A percentile compares a stretch with the other conserved stretches of the same genome.
Evolutionary conservation across 2,113 vertebrate genomes (phyloP).

Genomic region (Speoplatyrhinus poulsoni): DNA sequence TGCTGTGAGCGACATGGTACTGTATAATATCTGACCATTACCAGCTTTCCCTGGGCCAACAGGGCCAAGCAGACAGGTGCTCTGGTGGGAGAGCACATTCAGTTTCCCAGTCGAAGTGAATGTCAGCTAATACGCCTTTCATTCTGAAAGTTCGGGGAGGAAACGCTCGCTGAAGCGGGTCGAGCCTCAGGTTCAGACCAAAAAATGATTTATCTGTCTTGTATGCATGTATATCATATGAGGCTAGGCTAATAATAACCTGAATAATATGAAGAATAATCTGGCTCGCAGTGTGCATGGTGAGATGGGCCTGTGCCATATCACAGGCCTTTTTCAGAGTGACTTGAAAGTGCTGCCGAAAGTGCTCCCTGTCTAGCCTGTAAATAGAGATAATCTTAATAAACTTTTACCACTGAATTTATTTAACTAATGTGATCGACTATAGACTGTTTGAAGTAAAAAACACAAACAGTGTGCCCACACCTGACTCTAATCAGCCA

Average conservation of each 20-base stretch:
- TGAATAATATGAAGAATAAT: no score
- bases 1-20: conserved; percentile 15
- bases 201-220: no score
- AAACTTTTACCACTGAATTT: no score
- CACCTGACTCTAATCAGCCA: no score
- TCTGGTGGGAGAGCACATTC: conserved; percentile 36
- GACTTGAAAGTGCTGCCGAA: neutral
- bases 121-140: conserved; percentile 43
- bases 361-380: no score
- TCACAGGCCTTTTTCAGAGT: neutral
- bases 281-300: neutral
- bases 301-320: neutral
- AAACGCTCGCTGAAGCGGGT: conserved; percentile 11
- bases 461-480: no score
- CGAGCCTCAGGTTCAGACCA: neutral
- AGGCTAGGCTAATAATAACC: no score
- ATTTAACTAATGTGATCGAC: no score
- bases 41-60: conserved; percentile 38
- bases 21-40: conserved; percentile 35
- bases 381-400: no score
- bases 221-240: no score
- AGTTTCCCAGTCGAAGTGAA: conserved; percentile 39
- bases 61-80: conserved; percentile 56
- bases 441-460: no score
- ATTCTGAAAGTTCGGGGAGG: conserved; percentile 42